Evolutionary conservation across 1,140 invertebrate genomes (phyloP), one percentile per base, ranked within the genome.

Genomic region (Calliopsis andreniformis): DNA sequence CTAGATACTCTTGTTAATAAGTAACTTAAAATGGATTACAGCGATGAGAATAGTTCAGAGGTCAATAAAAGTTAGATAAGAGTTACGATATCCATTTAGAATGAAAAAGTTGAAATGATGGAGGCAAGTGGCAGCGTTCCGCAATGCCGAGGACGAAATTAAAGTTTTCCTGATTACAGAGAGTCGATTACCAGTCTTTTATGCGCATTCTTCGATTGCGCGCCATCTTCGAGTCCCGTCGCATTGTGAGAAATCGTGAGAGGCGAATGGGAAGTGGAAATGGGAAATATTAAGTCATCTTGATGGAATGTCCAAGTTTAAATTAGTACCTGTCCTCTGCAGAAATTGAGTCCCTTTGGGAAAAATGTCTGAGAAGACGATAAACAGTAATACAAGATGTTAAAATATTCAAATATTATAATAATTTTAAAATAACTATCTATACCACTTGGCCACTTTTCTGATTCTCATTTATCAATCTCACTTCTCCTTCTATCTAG

Each of bases 141-240:
- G 16, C 35, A 39, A 42, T 28, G 14, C 12, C 42, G 14, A 4
- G n/a, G 16, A 23, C 14, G 59, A 61, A 77, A 80, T 77, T 77
- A 64, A 80, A 71, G 18, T 70, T 77, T 56, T 23, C 58, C 5
- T n/a, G 20, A 39, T 51, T 56, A 51, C n/a, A 20, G 39, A n/a
- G 64, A 79, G 35, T 77, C 66, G 5, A 64, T 80, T 66, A 77
- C 49, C 14, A 77, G 30, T 20, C 62, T 79, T 70, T 49, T 43
- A 20, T 42, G n/a, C 14, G 42, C 67, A 30, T 35, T 35, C 62
- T 14, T 8, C 30, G 62, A 75, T 75, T 49, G 42, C 10, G 3
- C 12, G n/a, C 28, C 43, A 16, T 1, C 39, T 42, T 59, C 14
- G 30, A 53, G n/a, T n/a, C 45, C 1, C 2, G 20, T 5, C 6